A percentile compares a stretch with the other conserved stretches of the same genome.
These are phyloP conservation scores for Maniola hyperantus DNA, from an alignment of 2,888 invertebrate species.

Conservation along the genomic window DNA sequence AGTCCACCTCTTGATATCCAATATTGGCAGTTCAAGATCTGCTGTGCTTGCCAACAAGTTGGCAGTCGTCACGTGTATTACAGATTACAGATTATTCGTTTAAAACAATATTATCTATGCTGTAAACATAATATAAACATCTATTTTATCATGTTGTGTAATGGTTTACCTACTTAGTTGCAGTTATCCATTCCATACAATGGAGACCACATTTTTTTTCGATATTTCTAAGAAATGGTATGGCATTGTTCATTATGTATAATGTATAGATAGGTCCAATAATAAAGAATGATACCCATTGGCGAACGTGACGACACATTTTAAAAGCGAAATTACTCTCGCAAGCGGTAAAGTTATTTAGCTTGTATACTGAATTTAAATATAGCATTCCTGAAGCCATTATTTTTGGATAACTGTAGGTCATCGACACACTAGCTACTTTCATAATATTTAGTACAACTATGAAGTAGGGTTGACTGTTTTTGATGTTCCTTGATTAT, in stretches of 20 bases:
- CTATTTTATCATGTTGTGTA: too few relatives aligned
- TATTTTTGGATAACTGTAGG: conserved; percentile 68
- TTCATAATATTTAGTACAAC: too few relatives aligned
- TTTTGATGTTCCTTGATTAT: too few relatives aligned
- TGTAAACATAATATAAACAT: neutral
- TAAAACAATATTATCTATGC: too few relatives aligned
- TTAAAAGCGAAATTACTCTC: conserved; percentile 64
- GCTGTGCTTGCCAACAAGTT: too few relatives aligned
- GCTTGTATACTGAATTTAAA: conserved; percentile 49
- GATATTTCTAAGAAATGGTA: conserved; percentile 33
- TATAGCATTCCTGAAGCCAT: conserved; percentile 46
- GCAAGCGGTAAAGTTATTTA: conserved; percentile 53
- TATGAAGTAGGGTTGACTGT: too few relatives aligned
- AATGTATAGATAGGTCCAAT: conserved; percentile 26
- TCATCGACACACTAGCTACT: neutral
- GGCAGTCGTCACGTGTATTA: too few relatives aligned
- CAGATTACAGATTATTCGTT: too few relatives aligned
- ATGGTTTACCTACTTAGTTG: neutral
- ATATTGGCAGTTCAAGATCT: too few relatives aligned
- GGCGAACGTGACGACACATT: conserved; percentile 66
- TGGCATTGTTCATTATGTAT: conserved; percentile 21
- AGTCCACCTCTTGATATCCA: too few relatives aligned
- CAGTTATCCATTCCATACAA: neutral
- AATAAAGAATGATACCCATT: conserved; percentile 44
- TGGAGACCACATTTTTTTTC: conserved; percentile 3